Percentiles rank a stretch among this genome's conserved stretches.
Conservation (phyloP, 2,797 vertebrate genomes). For the Chelonia mydas region DNA sequence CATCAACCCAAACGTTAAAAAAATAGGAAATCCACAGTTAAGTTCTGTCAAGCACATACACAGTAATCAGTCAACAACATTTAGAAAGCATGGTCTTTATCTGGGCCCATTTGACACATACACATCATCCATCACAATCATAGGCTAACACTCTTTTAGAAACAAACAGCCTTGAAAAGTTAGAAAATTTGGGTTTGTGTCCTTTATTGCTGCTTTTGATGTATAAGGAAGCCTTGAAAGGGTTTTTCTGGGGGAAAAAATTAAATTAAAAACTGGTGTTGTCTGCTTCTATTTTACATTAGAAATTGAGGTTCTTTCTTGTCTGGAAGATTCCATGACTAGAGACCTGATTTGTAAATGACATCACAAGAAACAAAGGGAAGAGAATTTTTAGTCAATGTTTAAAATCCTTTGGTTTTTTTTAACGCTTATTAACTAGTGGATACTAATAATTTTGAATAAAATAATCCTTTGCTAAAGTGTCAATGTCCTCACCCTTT, state of each 20-base stretch:
- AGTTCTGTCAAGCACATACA: background rate
- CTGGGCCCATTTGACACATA: background rate
- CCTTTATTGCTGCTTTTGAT: background rate
- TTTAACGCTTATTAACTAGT: background rate
- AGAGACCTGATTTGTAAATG: background rate
- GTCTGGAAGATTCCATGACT: background rate
- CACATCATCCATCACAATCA: background rate
- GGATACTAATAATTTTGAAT: conserved; percentile 12
- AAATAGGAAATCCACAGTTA: background rate
- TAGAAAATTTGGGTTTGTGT: background rate
- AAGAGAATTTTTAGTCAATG: background rate
- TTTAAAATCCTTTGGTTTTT: background rate
- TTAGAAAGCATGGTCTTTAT: background rate
- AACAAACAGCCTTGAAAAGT: background rate
- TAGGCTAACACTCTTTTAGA: background rate
- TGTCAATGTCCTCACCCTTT: background rate
- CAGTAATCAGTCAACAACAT: background rate
- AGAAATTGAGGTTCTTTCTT: background rate
- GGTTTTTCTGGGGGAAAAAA: background rate
- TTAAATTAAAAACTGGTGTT: background rate
- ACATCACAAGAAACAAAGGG: background rate
- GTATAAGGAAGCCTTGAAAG: background rate
- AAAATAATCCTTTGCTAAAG: background rate
- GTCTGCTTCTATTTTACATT: background rate
- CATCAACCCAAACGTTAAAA: background rate